phyloP scores from a whole-genome alignment of 2,113 vertebrate species.

The Lampris incognitus region DNA sequence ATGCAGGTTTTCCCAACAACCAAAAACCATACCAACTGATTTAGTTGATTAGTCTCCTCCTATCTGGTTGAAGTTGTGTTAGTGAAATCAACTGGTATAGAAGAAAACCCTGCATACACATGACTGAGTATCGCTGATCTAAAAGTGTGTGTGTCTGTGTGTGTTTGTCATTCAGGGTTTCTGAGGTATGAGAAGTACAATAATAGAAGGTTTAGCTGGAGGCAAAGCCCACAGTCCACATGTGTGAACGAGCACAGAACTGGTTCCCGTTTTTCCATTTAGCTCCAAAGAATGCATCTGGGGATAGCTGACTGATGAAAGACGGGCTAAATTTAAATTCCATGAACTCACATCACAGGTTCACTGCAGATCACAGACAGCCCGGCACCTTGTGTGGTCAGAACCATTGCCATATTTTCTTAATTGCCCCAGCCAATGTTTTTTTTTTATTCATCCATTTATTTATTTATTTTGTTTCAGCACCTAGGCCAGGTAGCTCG shows the following conservation, averaged over 20 bases:
- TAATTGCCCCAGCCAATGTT: constrained; percentile 36
- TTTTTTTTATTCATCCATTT: not conserved
- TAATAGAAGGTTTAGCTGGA: constrained; percentile 48
- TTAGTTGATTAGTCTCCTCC: too few species aligned
- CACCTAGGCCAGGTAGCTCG: constrained; percentile 47
- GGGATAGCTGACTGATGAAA: constrained; percentile 77
- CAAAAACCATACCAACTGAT: too few species aligned
- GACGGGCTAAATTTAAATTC: constrained; percentile 75
- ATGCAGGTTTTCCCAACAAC: too few species aligned
- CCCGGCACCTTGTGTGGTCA: constrained; percentile 60
- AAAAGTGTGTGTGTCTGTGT: constrained; percentile 8
- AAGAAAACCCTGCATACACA: not conserved
- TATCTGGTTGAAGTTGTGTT: not conserved
- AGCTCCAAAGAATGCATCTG: constrained; percentile 71
- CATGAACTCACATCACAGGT: constrained; percentile 72
- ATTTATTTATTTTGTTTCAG: constrained; percentile 6
- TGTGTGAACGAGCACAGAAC: constrained; percentile 72
- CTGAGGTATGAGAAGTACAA: constrained; percentile 46
- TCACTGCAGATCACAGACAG: constrained; percentile 47
- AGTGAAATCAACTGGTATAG: not conserved
- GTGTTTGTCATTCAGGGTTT: not conserved
- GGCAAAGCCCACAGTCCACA: constrained; percentile 61
- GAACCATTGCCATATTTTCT: constrained; percentile 50
- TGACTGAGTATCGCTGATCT: constrained; percentile 8
- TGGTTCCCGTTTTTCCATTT: constrained; percentile 78